Evolutionary conservation across 2,113 vertebrate species (phyloP), one percentile per base, ranked within the genome.

Genomic region (Pao palembangensis): DNA sequence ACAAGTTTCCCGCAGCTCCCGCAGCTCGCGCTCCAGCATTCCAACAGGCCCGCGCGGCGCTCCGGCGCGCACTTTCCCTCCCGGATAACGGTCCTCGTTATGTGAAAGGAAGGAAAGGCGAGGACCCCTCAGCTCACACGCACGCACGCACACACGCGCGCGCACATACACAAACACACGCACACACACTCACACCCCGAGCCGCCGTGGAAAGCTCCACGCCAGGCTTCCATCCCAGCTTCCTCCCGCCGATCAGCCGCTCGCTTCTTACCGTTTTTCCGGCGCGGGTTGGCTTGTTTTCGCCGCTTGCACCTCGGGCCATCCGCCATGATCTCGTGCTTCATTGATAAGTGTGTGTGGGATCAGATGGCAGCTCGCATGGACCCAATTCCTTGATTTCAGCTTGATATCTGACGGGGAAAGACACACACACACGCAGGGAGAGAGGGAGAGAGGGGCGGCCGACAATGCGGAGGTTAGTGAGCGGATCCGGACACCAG

Each of bases 311-410:
- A 97, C 94, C 95, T 93, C 93, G 95, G 95, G 93, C 95, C 95
- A 94, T 98, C 95, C 94, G 95, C 95, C 95, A 96, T 97, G 92
- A 96, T 96, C 93, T 94, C 93, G 92, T 96, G 94, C 95, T 93
- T 97, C 96, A 97, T 97, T 93, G 94, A 94, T 94, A 94, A 94
- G 92, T 90, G 93, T 90, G 78, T 71, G 80, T 75, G 77, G 92
- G 94, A 94, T 98, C 94, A 96, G 95, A 96, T 93, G 93, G 94
- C 93, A 94, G 93, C 88, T 94, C 93, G 93, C 96, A 98, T 96
- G 94, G 94, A 89, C 93, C 94, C 94, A 91, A 87, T 92, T 92
- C 94, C 93, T 91, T 90, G 93, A 84, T 93, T 94, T 93, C 81
- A 84, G 87, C 92, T 92, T 92, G 83, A 79, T 92, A 93, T 94